Conservation (phyloP, 2,888 invertebrate species). For the Polietes domitor region DNA sequence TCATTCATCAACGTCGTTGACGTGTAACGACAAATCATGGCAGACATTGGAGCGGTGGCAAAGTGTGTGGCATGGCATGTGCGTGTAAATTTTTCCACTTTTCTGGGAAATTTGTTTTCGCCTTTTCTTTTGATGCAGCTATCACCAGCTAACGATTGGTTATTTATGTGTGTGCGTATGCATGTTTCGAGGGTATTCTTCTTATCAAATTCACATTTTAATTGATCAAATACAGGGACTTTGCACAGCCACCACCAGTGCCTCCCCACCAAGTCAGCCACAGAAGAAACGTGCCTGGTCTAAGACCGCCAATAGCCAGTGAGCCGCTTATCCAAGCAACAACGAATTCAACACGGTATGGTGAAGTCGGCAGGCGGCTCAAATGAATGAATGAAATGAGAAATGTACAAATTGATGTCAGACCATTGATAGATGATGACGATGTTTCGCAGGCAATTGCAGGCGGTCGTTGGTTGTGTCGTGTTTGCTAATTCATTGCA, state of each 20-base stretch:
- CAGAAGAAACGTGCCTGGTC: not conserved
- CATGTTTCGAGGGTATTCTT: too few relatives aligned
- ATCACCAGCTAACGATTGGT: not conserved
- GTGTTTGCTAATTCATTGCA: constrained; percentile 11
- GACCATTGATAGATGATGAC: constrained; percentile 22
- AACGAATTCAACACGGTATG: not conserved
- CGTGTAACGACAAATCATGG: constrained; percentile 2
- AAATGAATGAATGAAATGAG: constrained; percentile 3
- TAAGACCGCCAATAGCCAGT: not conserved
- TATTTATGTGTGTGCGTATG: not conserved
- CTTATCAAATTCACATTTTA: constrained; percentile 48
- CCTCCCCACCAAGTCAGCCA: not conserved
- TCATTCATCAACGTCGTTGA: constrained; percentile 3
- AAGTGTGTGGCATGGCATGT: not conserved
- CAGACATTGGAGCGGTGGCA: not conserved
- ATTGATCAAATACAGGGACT: constrained; percentile 46
- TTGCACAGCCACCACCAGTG: too few relatives aligned
- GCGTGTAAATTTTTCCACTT: not conserved
- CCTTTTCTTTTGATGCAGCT: not conserved
- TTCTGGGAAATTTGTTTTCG: constrained; percentile 13
- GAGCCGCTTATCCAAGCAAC: not conserved
- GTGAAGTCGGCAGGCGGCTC: not conserved
- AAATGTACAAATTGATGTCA: constrained; percentile 27
- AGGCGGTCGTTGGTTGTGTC: not conserved
- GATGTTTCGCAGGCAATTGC: not conserved